Conservation (phyloP, 2,888 invertebrate species). For the Dynastes hyllus region DNA sequence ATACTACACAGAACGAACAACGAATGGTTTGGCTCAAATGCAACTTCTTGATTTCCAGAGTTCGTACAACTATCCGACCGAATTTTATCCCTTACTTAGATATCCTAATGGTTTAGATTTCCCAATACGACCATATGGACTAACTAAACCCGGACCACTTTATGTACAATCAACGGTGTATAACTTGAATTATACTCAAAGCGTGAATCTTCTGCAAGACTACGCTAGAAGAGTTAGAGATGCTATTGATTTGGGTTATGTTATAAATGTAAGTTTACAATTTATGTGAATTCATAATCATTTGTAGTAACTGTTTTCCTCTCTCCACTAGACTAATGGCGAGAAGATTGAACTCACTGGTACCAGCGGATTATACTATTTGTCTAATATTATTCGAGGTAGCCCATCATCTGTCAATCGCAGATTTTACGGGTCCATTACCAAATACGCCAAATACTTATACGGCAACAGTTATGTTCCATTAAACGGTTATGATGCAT, state of each 20-base stretch:
- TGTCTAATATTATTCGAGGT: slow-evolving; percentile 75
- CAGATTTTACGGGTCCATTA: slow-evolving; percentile 60
- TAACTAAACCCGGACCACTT: slow-evolving; percentile 61
- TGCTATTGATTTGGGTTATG: slow-evolving; percentile 76
- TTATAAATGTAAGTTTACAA: slow-evolving; percentile 63
- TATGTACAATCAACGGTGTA: slow-evolving; percentile 51
- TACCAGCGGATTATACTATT: slow-evolving; percentile 72
- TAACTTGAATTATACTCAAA: slow-evolving; percentile 68
- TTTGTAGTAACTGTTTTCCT: neutral
- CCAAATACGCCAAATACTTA: slow-evolving; percentile 72
- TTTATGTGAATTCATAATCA: neutral
- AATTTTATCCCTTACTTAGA: slow-evolving; percentile 77
- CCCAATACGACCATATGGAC: slow-evolving; percentile 74
- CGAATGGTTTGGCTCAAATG: slow-evolving; percentile 78
- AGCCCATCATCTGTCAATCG: slow-evolving; percentile 71
- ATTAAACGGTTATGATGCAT: slow-evolving; percentile 72
- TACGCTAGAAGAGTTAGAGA: slow-evolving; percentile 76
- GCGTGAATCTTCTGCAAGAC: slow-evolving; percentile 71
- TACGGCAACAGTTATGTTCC: slow-evolving; percentile 66
- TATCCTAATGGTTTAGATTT: slow-evolving; percentile 77
- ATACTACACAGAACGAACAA: slow-evolving; percentile 81
- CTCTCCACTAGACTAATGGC: neutral
- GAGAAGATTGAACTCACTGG: slow-evolving; percentile 5
- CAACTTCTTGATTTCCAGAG: slow-evolving; percentile 74
- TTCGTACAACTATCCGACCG: slow-evolving; percentile 68